These are phyloP conservation scores for Crematogaster levior DNA, from an alignment of 2,888 invertebrate species.

Conservation along the genomic window DNA sequence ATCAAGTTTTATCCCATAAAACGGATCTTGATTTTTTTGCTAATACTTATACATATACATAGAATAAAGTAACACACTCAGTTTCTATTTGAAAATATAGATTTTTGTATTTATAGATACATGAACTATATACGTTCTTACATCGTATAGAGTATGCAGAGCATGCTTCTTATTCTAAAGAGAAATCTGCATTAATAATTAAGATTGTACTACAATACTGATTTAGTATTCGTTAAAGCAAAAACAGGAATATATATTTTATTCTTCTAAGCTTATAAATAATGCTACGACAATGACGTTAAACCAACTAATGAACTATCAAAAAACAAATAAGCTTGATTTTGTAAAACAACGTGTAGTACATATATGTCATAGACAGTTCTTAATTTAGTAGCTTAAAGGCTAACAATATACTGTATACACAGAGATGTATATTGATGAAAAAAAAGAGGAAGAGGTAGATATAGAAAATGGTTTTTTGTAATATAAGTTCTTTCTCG, in stretches of 20 bases:
- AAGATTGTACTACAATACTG: slow-evolving; percentile 22
- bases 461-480: not conserved
- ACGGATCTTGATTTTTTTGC: not conserved
- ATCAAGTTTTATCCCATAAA: too few species aligned
- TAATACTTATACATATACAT: slow-evolving; percentile 18
- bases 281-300: not conserved
- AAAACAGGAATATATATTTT: not conserved
- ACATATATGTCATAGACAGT: slow-evolving; percentile 12
- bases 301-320: slow-evolving; percentile 14
- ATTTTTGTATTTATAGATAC: slow-evolving; percentile 65
- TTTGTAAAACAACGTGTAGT: slow-evolving; percentile 1
- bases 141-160: slow-evolving; percentile 16
- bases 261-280: not conserved
- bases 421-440: not conserved
- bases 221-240: slow-evolving; percentile 9
- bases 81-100: slow-evolving; percentile 79
- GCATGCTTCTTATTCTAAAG: slow-evolving; percentile 16
- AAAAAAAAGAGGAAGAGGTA: not conserved
- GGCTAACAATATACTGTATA: not conserved
- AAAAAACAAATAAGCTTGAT: slow-evolving; percentile 6
- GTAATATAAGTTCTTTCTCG: not conserved
- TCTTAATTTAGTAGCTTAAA: slow-evolving; percentile 19
- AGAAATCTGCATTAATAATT: slow-evolving; percentile 14
- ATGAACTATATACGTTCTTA: slow-evolving; percentile 30
- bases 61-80: slow-evolving; percentile 65